These are phyloP conservation scores for Phenganax subtilis DNA, from an alignment of 92 coral and sea anemone species.

Conservation along the genomic window DNA sequence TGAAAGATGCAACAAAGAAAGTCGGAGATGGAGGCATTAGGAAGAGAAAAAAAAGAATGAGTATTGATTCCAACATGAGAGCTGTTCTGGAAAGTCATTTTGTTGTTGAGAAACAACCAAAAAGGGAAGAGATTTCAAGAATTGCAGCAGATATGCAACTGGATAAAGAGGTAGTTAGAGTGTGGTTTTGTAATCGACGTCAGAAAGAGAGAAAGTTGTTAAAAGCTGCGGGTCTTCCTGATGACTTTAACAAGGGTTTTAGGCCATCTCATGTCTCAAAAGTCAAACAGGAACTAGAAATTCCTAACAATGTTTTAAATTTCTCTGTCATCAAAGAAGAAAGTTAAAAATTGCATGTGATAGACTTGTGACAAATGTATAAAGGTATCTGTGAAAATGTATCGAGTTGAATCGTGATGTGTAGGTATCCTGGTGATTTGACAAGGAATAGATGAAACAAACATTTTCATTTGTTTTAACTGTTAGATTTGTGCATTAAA, in stretches of 20 bases:
- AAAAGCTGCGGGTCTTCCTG: neutral
- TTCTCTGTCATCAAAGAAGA: neutral
- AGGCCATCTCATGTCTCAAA: neutral
- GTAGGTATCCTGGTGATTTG: no score
- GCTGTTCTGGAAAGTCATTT: constrained; percentile 82
- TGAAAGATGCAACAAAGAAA: constrained; percentile 51
- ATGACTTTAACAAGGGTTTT: neutral
- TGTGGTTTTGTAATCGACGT: constrained; percentile 90
- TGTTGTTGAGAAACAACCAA: constrained; percentile 74
- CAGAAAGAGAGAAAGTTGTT: constrained; percentile 74
- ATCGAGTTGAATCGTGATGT: no score
- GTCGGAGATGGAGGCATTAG: constrained; percentile 32
- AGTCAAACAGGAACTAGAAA: constrained; percentile 1
- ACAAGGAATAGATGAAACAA: no score
- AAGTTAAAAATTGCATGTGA: neutral
- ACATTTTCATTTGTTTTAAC: no score
- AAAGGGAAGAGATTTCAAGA: constrained; percentile 72
- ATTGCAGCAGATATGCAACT: constrained; percentile 78
- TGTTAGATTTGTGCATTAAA: no score
- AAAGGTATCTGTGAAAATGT: neutral
- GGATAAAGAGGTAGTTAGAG: constrained; percentile 89
- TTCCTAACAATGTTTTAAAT: neutral
- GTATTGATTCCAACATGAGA: constrained; percentile 77
- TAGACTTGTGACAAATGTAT: neutral
- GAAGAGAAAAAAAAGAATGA: constrained; percentile 74